phyloP scores from a whole-genome alignment of 2,888 invertebrate genomes.

The Sphaeridia pumilis region DNA sequence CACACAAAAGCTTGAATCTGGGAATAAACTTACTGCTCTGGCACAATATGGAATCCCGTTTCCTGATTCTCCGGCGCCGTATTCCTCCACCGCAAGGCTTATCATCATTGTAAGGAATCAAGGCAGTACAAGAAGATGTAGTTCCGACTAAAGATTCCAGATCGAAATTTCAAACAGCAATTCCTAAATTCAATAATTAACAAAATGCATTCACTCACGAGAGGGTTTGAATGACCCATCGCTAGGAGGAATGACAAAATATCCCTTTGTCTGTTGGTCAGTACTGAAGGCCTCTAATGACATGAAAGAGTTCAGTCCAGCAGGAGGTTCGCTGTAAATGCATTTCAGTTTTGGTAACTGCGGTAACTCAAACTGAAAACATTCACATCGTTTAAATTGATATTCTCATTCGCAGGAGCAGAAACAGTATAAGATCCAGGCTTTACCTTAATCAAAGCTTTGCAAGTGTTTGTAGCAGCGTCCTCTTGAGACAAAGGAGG shows the following conservation, averaged over 20 bases:
- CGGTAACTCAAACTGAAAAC: constrained; percentile 31
- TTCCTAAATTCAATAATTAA: not conserved
- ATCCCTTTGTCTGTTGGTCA: constrained; percentile 21
- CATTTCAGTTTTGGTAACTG: constrained; percentile 30
- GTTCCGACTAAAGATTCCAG: not conserved
- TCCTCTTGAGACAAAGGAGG: too few relatives aligned
- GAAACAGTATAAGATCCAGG: not conserved
- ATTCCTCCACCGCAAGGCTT: constrained; percentile 16
- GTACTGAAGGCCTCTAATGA: constrained; percentile 25
- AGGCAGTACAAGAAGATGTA: constrained; percentile 21
- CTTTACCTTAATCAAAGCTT: constrained; percentile 33
- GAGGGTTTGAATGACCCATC: too few relatives aligned
- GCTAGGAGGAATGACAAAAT: constrained; percentile 15
- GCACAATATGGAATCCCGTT: too few relatives aligned
- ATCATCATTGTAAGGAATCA: constrained; percentile 27
- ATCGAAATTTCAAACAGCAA: too few relatives aligned
- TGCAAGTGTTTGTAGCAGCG: constrained; percentile 21
- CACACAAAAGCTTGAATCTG: too few relatives aligned
- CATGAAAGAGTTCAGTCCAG: constrained; percentile 25
- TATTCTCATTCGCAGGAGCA: not conserved
- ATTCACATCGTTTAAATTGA: too few relatives aligned
- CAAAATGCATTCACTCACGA: too few relatives aligned
- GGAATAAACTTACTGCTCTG: too few relatives aligned
- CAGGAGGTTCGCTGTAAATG: constrained; percentile 29
- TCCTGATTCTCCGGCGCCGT: too few relatives aligned